Evolutionary conservation across 2,113 vertebrate species (phyloP).

Genomic region (Gymnocephalus cernua): DNA sequence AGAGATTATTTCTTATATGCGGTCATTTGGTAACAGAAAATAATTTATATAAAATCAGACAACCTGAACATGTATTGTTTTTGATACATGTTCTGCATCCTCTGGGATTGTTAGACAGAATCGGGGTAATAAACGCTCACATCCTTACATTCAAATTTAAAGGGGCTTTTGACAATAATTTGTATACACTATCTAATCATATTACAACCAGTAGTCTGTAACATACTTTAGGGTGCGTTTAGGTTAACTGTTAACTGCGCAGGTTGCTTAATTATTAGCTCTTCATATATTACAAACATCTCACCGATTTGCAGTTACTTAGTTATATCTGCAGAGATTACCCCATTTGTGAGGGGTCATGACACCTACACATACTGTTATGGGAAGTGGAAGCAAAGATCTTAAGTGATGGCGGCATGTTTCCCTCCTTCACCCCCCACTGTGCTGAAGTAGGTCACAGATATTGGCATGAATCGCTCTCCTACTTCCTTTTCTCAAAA

Average conservation of each 20-base stretch:
- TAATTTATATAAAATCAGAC: neutral
- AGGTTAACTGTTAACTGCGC: neutral
- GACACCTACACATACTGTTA: conserved; percentile 20
- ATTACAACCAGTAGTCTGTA: neutral
- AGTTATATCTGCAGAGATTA: conserved; percentile 4
- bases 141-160: neutral
- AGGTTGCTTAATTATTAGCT: neutral
- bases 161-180: neutral
- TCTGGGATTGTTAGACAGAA: neutral
- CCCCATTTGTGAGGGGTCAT: conserved; percentile 11
- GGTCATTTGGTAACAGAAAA: neutral
- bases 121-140: neutral
- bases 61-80: neutral
- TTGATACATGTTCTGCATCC: neutral
- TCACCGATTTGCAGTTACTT: neutral
- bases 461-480: conserved; percentile 66
- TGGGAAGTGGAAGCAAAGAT: conserved; percentile 45
- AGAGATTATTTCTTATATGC: neutral
- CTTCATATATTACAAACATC: neutral
- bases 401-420: conserved; percentile 44
- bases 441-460: conserved; percentile 59
- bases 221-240: neutral
- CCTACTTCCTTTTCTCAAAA: conserved; percentile 65
- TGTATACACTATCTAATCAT: neutral
- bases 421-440: conserved; percentile 20